Conservation (phyloP, 2,797 vertebrate species). For the Mormyrus hasselquistii region DNA sequence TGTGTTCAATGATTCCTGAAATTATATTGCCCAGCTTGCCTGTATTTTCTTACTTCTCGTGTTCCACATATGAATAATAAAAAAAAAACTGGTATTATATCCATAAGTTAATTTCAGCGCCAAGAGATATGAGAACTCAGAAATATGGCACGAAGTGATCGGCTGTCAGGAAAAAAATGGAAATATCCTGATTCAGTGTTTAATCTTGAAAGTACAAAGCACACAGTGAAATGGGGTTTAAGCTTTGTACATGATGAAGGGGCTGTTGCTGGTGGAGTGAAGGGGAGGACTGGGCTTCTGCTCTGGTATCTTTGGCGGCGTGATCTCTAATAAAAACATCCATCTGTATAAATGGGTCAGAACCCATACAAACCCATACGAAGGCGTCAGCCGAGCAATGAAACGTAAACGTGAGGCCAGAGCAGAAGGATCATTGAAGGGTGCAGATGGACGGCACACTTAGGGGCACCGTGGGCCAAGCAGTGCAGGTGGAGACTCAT, state of each 20-base stretch:
- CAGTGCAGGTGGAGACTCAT: background rate
- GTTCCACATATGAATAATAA: background rate
- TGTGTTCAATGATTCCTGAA: constrained; percentile 19
- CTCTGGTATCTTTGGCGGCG: background rate
- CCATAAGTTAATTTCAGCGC: background rate
- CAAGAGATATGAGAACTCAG: background rate
- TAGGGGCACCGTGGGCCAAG: background rate
- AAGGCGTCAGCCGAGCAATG: background rate
- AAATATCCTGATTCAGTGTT: background rate
- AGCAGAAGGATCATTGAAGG: background rate
- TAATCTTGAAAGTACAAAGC: background rate
- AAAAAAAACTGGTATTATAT: background rate
- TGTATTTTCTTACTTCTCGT: constrained; percentile 1
- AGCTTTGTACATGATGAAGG: background rate
- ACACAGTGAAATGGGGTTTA: background rate
- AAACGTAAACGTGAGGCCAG: background rate
- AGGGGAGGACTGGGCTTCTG: background rate
- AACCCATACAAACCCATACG: background rate
- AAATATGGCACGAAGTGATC: background rate
- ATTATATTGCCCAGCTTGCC: constrained; percentile 1
- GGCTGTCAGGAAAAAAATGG: background rate
- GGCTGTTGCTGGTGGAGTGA: background rate
- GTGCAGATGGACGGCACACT: background rate
- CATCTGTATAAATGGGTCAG: constrained; percentile 1
- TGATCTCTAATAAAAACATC: background rate